A percentile compares a stretch with the other conserved stretches of the same genome.
Conservation (phyloP, 2,888 invertebrate genomes). For the Meteorus cinctellus region DNA sequence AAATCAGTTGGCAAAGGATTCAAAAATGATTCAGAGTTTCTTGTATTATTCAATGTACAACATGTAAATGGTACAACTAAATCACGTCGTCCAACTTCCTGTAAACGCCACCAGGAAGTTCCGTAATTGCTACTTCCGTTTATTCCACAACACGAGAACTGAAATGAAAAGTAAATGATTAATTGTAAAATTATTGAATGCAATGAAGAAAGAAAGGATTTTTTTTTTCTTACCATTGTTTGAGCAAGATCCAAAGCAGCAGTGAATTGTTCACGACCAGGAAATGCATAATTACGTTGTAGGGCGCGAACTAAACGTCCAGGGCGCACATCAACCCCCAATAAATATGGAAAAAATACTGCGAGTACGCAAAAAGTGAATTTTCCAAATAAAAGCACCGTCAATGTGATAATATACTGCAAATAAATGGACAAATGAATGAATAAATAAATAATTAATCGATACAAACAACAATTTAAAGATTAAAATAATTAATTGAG, state of each 20-base stretch:
- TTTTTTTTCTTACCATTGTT: conserved; percentile 68
- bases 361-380: conserved; percentile 82
- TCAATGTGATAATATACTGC: conserved; percentile 83
- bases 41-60: conserved; percentile 79
- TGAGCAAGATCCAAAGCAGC: conserved; percentile 88
- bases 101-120: conserved; percentile 86
- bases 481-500: too few species aligned
- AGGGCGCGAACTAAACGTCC: conserved; percentile 82
- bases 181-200: not conserved
- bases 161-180: conserved; percentile 58
- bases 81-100: conserved; percentile 82
- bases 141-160: conserved; percentile 89
- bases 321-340: conserved; percentile 82
- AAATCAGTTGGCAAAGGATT: conserved; percentile 85
- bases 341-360: conserved; percentile 85
- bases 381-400: conserved; percentile 80
- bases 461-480: too few species aligned
- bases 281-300: conserved; percentile 85
- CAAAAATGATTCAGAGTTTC: conserved; percentile 78
- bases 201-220: too few species aligned
- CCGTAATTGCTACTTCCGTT: conserved; percentile 86
- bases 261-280: conserved; percentile 84
- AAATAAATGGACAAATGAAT: conserved; percentile 41
- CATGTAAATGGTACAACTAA: conserved; percentile 82
- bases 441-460: too few species aligned